Evolutionary conservation across 2,888 invertebrate species (phyloP).

Genomic region (Helicoverpa assulta): DNA sequence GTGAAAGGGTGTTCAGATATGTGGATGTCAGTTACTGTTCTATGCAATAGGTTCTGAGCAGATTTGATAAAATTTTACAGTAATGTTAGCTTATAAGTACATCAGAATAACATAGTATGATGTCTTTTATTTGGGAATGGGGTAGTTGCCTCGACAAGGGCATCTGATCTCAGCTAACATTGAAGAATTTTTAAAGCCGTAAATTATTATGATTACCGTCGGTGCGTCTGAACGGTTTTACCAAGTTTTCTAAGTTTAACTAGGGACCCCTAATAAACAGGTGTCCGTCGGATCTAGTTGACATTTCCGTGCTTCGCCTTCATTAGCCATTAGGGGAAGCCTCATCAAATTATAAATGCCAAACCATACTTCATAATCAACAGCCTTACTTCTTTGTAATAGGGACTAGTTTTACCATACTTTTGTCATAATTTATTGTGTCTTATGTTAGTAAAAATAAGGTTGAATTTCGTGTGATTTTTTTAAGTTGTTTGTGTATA

Average conservation of each 20-base stretch:
- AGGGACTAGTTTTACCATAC: slow-evolving; percentile 27
- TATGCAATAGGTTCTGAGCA: too few species aligned
- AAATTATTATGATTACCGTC: too few species aligned
- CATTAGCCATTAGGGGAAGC: slow-evolving; percentile 60
- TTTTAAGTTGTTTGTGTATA: slow-evolving; percentile 17
- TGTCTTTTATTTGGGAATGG: too few species aligned
- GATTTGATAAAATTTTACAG: too few species aligned
- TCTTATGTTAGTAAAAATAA: slow-evolving; percentile 1
- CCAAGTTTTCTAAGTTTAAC: neutral
- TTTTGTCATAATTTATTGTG: slow-evolving; percentile 1
- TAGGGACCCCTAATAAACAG: slow-evolving; percentile 48
- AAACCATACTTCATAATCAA: slow-evolving; percentile 35
- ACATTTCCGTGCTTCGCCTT: slow-evolving; percentile 65
- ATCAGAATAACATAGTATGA: too few species aligned
- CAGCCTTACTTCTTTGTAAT: slow-evolving; percentile 33
- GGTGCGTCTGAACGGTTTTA: neutral
- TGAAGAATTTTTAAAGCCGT: too few species aligned
- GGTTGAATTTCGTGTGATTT: slow-evolving; percentile 41
- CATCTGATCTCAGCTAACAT: too few species aligned
- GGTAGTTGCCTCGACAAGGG: too few species aligned
- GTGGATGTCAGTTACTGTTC: too few species aligned
- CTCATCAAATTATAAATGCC: slow-evolving; percentile 60
- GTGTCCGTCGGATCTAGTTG: slow-evolving; percentile 58
- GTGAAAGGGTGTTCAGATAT: too few species aligned
- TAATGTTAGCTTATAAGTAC: too few species aligned